phyloP scores from a whole-genome alignment of 2,888 invertebrate species.

The Tipula confusa region DNA sequence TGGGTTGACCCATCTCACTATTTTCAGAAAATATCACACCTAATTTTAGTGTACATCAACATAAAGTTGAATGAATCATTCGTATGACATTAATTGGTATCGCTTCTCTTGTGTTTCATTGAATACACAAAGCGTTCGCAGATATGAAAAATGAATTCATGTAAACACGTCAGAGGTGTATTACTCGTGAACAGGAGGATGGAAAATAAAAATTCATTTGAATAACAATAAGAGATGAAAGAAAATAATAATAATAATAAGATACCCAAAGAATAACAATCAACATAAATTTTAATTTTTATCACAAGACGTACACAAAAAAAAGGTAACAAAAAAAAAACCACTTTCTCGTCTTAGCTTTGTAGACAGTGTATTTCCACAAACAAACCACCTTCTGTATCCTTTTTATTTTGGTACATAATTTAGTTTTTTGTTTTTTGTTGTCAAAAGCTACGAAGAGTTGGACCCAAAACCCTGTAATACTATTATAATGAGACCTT shows the following conservation, averaged over 20 bases:
- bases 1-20: too few species aligned
- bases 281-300: constrained; percentile 25
- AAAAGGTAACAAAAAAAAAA: background rate
- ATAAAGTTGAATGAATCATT: too few species aligned
- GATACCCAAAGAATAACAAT: background rate
- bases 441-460: background rate
- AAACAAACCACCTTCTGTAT: background rate
- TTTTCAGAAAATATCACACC: too few species aligned
- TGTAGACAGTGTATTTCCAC: background rate
- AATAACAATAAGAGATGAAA: constrained; percentile 5
- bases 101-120: too few species aligned
- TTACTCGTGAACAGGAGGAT: background rate
- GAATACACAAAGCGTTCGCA: too few species aligned
- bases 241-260: background rate
- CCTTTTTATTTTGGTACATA: background rate
- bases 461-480: background rate
- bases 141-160: too few species aligned
- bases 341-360: background rate
- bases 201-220: background rate
- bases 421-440: background rate
- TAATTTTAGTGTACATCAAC: too few species aligned
- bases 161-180: background rate
- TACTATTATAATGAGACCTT: background rate
- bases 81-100: too few species aligned
- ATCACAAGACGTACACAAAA: background rate